Evolutionary conservation across 2,888 invertebrate genomes (phyloP).

Genomic region (Acanthococcus lagerstroemiae): DNA sequence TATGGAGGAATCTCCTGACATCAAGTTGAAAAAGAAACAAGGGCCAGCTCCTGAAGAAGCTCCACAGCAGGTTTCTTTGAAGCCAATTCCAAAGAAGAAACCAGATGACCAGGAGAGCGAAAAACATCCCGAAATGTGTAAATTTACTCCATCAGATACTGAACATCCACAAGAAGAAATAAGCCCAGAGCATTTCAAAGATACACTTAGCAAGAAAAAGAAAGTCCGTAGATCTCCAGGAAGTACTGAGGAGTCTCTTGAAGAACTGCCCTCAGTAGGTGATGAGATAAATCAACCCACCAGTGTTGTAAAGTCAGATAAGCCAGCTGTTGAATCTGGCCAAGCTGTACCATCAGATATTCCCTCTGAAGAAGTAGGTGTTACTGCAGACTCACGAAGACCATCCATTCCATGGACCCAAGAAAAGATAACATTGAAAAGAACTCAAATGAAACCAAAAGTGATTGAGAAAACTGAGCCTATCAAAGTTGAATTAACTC

Average conservation of each 20-base stretch:
- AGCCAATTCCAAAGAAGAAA: slow-evolving; percentile 40
- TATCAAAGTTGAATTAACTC: slow-evolving; percentile 44
- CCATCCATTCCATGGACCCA: slow-evolving; percentile 33
- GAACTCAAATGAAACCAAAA: slow-evolving; percentile 33
- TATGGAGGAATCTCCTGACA: slow-evolving; percentile 39
- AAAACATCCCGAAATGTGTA: slow-evolving; percentile 38
- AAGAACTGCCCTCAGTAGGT: too few relatives aligned
- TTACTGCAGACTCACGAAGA: too few relatives aligned
- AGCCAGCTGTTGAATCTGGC: too few relatives aligned
- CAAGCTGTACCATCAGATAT: too few relatives aligned
- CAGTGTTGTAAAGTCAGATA: too few relatives aligned
- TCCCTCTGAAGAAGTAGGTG: too few relatives aligned
- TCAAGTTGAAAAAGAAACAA: slow-evolving; percentile 42
- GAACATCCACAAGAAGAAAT: slow-evolving; percentile 37
- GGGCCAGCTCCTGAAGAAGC: slow-evolving; percentile 42
- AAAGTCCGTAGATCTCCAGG: too few relatives aligned
- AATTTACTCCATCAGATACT: slow-evolving; percentile 39
- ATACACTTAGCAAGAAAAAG: too few relatives aligned
- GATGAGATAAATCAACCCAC: too few relatives aligned
- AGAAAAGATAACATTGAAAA: slow-evolving; percentile 32
- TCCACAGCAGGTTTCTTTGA: slow-evolving; percentile 41
- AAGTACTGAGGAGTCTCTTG: too few relatives aligned
- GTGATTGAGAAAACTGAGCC: slow-evolving; percentile 36
- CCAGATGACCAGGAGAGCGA: slow-evolving; percentile 40
- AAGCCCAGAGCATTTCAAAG: too few relatives aligned